Evolutionary conservation across 2,113 vertebrate genomes (phyloP), one percentile per base, ranked within the genome.

Genomic region (Indri indri): DNA sequence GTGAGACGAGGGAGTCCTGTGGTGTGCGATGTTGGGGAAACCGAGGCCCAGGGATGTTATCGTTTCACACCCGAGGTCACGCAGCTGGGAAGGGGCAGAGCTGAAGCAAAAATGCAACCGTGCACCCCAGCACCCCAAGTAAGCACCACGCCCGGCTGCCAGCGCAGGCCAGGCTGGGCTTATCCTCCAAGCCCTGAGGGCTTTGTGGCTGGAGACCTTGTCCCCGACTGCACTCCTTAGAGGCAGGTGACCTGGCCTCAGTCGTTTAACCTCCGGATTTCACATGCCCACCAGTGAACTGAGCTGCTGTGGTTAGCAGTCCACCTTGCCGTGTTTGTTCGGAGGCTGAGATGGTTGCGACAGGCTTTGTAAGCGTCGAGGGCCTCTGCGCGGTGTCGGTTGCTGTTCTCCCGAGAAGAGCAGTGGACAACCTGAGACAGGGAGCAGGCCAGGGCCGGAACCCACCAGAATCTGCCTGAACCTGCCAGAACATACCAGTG

Each of bases 91-190:
- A 25, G 50, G 1, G 52, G 61, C 47, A 54, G 6, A 59, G 34
- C 61, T 11, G 47, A 37, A 32, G 8, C 8, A 4, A 14, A 14
- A 8, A 23, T 4, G 1, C 0, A 0, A 18, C 61, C 42, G 9
- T 2, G 59, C 1, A 0, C 57, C 81, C 76, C 16, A 0, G 4
- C 1, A 0, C 1, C 45, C 16, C 20, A 45, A 25, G 25, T 63
- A 32, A 17, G 5, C 25, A 1, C 50, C 3, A 0, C 0, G 20
- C 20, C 40, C 4, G 25, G 18, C 20, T 0, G 0, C 50, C 1
- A 14, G 76, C 25, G 12, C 34, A 20, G 42, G 57, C 50, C 57
- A 11, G 32, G 42, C 63, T 30, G 18, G 10, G 23, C 81, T 70
- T 40, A 5, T 2, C 71, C 17, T 27, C 27, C 0, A 11, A 45